A percentile compares a stretch with the other conserved stretches of the same genome.
Evolutionary conservation across 1,140 invertebrate species (phyloP).

Genomic region (Dufourea novaeangliae): DNA sequence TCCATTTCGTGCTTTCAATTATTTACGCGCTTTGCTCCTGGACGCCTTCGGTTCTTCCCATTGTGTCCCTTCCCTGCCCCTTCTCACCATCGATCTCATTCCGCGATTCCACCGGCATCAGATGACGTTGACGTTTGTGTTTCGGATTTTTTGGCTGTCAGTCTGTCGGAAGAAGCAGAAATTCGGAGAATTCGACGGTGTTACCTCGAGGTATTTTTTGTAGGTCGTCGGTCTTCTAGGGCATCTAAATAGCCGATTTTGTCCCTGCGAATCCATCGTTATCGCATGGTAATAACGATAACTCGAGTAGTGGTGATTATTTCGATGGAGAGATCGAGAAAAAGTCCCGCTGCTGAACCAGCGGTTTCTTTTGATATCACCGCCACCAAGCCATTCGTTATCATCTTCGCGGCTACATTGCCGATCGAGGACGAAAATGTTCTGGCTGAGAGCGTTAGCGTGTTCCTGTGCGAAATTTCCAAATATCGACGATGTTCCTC

Average conservation of each 20-base stretch:
- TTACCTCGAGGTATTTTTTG: not conserved
- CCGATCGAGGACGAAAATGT: constrained; percentile 13
- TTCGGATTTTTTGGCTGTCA: constrained; percentile 3
- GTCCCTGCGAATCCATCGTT: not conserved
- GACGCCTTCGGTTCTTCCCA: constrained; percentile 31
- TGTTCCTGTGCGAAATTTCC: constrained; percentile 11
- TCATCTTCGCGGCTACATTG: not conserved
- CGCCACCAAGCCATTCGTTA: not conserved
- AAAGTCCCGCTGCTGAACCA: constrained; percentile 11
- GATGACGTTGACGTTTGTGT: constrained; percentile 39
- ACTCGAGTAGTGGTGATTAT: constrained; percentile 17
- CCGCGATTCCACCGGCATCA: constrained; percentile 39
- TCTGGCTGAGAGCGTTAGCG: not conserved
- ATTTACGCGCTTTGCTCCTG: constrained; percentile 46
- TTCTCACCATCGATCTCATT: constrained; percentile 54
- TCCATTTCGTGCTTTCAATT: constrained; percentile 63
- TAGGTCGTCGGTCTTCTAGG: not conserved
- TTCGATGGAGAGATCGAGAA: constrained; percentile 8
- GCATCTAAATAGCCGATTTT: constrained; percentile 8
- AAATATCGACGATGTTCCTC: not conserved
- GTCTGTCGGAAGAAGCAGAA: not conserved
- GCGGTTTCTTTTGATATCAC: constrained; percentile 8
- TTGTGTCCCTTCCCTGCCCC: no score
- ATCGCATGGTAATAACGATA: constrained; percentile 14
- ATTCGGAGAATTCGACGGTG: not conserved